Percentiles rank a stretch among this genome's conserved stretches.
Evolutionary conservation across 2,888 invertebrate genomes (phyloP).

Genomic region (Ormyrus rosae): DNA sequence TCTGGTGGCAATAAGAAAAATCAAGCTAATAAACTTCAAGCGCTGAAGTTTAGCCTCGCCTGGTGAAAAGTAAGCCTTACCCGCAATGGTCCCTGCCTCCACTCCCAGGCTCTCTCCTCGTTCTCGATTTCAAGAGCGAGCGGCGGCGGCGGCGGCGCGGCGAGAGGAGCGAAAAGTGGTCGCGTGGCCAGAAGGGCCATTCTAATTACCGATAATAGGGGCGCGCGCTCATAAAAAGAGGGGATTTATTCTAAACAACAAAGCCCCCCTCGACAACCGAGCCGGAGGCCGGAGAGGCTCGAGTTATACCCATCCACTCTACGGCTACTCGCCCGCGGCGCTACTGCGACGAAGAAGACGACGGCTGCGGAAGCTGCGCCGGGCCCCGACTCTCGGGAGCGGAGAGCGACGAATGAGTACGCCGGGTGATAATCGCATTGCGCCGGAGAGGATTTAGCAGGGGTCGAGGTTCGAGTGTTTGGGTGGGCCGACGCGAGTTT

Average conservation of each 20-base stretch:
- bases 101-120: neutral
- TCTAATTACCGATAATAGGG: constrained; percentile 69
- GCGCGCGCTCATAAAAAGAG: neutral
- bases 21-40: too few relatives aligned
- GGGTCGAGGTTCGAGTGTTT: neutral
- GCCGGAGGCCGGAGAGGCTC: constrained; percentile 69
- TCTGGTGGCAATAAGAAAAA: too few relatives aligned
- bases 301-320: constrained; percentile 73
- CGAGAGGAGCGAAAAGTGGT: constrained; percentile 66
- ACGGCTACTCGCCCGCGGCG: too few relatives aligned
- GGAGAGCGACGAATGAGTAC: neutral
- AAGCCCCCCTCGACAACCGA: constrained; percentile 71
- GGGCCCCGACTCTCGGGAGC: neutral
- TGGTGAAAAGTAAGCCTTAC: too few relatives aligned
- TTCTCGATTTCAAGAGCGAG: constrained; percentile 38
- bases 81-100: neutral
- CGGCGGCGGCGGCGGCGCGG: constrained; percentile 47
- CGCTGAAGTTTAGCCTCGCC: too few relatives aligned
- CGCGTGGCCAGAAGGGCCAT: constrained; percentile 73
- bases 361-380: too few relatives aligned
- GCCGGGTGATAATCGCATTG: constrained; percentile 43
- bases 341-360: too few relatives aligned
- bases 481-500: too few relatives aligned
- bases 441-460: constrained; percentile 16
- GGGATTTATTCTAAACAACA: constrained; percentile 73